Evolutionary conservation across 2,888 invertebrate genomes (phyloP), one percentile per base, ranked within the genome.

Genomic region (Aphidius colemani): DNA sequence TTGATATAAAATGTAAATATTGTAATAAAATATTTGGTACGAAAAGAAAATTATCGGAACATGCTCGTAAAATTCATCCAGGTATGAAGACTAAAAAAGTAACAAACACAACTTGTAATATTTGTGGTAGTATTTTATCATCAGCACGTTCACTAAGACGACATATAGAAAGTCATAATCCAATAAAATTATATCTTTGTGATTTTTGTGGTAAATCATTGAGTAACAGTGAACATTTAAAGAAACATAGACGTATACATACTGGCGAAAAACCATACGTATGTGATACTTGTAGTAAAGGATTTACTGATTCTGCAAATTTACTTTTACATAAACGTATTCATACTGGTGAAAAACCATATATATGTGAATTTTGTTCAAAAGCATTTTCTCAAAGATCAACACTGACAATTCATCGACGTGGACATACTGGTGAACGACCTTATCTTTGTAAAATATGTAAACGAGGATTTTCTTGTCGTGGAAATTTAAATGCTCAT

Each of bases 181-280:
- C 83, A 4, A 80, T 77, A 0, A 83, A 82, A 57, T 71, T 80
- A 3, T 80, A 82, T 70, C 77, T 82, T 3, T 86, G 86, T 67
- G 85, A 86, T 63, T 81, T 83, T 3, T 86, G 86, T 66, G 85
- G 85, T 7, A 85, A 86, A 71, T 82, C 83, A 65, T 75, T 86
- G 13, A 84, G 84, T 63, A 84, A 84, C 56, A 80, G 81, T 1
- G 84, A 84, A 48, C 83, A 84, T 39, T 72, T 85, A 44, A 84
- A 84, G 67, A 82, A 83, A 56, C 85, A 85, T 66, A 70, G 82
- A 44, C 77, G 83, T 13, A 84, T 84, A 30, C 87, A 87, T 67
- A 85, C 85, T 1, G 86, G 86, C 0, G 86, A 86, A 65, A 86
- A 86, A 67, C 84, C 84, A 0, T 83, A 83, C 65, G 82, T 83